Evolutionary conservation across 2,888 invertebrate genomes (phyloP).

Genomic region (Conistra vaccinii): DNA sequence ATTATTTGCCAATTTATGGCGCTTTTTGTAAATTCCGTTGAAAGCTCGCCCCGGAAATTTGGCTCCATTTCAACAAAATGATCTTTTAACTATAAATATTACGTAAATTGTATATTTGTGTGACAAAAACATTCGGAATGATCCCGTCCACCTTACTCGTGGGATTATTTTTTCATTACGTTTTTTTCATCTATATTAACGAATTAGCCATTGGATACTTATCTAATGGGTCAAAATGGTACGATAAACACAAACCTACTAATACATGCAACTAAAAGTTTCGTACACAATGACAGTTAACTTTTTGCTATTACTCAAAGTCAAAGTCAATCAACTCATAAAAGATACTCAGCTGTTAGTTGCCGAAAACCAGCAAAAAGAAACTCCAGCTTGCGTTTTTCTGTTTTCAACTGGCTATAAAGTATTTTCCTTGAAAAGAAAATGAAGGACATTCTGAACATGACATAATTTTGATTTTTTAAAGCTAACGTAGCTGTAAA

Average conservation of each 20-base stretch:
- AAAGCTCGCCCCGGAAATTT: conserved; percentile 89
- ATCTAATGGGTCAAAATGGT: too few relatives aligned
- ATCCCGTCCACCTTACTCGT: conserved; percentile 77
- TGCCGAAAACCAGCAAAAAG: too few relatives aligned
- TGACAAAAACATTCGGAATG: conserved; percentile 79
- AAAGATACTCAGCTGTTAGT: too few relatives aligned
- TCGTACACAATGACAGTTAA: not conserved
- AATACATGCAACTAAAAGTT: not conserved
- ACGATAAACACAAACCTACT: not conserved
- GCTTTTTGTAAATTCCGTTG: conserved; percentile 90
- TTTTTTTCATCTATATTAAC: conserved; percentile 8
- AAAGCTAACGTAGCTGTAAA: not conserved
- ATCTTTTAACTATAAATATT: conserved; percentile 89
- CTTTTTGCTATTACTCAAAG: not conserved
- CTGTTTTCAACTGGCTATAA: not conserved
- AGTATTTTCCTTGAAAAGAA: not conserved
- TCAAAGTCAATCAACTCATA: too few relatives aligned
- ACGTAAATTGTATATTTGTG: conserved; percentile 79
- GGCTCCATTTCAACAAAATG: conserved; percentile 90
- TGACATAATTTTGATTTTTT: not conserved
- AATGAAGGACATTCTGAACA: not conserved
- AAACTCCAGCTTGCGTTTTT: too few relatives aligned
- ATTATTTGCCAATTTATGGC: conserved; percentile 91
- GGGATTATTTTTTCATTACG: conserved; percentile 69
- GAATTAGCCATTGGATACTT: not conserved